Percentiles rank a stretch among this genome's conserved stretches.
These are phyloP conservation scores for Taenioides sp. DNA, from an alignment of 2,797 vertebrate species.

Conservation along the genomic window DNA sequence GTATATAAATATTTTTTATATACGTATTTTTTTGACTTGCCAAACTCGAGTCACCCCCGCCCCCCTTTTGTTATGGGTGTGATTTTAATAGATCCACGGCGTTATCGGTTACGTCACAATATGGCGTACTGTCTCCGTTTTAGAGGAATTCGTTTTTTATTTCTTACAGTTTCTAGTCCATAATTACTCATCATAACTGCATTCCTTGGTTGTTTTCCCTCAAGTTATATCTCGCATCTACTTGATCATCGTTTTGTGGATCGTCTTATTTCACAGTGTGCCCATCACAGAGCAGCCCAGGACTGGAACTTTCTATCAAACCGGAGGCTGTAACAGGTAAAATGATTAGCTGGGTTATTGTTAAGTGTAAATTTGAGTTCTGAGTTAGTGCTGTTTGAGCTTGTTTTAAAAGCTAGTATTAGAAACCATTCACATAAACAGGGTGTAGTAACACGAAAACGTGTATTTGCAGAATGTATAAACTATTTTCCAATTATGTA, in stretches of 20 bases:
- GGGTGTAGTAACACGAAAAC: too few relatives aligned
- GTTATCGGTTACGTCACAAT: constrained; percentile 48
- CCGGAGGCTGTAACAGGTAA: constrained; percentile 58
- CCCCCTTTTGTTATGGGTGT: constrained; percentile 18
- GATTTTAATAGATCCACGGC: too few relatives aligned
- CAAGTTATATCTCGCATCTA: neutral
- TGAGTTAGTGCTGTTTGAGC: neutral
- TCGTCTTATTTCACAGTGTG: constrained; percentile 13
- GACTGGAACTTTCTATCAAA: constrained; percentile 59
- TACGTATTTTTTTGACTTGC: neutral
- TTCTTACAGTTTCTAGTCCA: neutral
- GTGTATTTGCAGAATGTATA: neutral
- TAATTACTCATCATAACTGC: neutral
- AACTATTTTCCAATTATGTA: neutral
- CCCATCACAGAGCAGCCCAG: constrained; percentile 17
- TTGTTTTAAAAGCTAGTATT: neutral
- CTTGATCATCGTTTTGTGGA: neutral
- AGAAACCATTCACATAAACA: neutral
- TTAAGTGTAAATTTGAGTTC: neutral
- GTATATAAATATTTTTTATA: too few relatives aligned
- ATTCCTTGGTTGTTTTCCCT: neutral
- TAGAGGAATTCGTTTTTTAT: neutral
- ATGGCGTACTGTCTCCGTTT: constrained; percentile 25
- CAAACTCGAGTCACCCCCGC: neutral
- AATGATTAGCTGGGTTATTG: neutral